Evolutionary conservation across 2,888 invertebrate genomes (phyloP).

Genomic region (Lycaena phlaeas): DNA sequence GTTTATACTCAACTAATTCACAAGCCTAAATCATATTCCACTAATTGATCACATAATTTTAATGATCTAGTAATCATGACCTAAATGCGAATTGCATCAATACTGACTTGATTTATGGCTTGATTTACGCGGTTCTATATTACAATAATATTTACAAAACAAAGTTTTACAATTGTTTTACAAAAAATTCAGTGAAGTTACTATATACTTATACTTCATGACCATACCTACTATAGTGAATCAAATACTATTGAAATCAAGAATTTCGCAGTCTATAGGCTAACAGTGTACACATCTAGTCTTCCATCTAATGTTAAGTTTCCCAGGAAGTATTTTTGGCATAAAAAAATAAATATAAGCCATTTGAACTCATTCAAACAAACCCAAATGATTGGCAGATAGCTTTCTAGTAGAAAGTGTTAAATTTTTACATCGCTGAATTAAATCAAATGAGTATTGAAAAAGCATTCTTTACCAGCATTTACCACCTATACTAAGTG

Average conservation of each 20-base stretch:
- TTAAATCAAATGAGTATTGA: constrained; percentile 51
- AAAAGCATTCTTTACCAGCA: constrained; percentile 55
- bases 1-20: no score
- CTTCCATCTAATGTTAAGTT: not conserved
- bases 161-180: not conserved
- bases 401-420: not conserved
- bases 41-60: no score
- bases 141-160: constrained; percentile 2
- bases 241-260: not conserved
- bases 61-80: no score
- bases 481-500: constrained; percentile 44
- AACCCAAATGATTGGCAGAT: not conserved
- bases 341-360: not conserved
- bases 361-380: no score
- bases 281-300: not conserved
- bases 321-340: no score
- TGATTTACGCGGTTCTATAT: constrained; percentile 8
- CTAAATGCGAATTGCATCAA: not conserved
- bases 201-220: no score
- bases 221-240: not conserved
- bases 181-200: not conserved
- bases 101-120: constrained; percentile 6
- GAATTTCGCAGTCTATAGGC: not conserved
- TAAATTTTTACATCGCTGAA: not conserved
- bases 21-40: no score